phyloP scores from a whole-genome alignment of 1,140 invertebrate species.

The Megathymus violae region DNA sequence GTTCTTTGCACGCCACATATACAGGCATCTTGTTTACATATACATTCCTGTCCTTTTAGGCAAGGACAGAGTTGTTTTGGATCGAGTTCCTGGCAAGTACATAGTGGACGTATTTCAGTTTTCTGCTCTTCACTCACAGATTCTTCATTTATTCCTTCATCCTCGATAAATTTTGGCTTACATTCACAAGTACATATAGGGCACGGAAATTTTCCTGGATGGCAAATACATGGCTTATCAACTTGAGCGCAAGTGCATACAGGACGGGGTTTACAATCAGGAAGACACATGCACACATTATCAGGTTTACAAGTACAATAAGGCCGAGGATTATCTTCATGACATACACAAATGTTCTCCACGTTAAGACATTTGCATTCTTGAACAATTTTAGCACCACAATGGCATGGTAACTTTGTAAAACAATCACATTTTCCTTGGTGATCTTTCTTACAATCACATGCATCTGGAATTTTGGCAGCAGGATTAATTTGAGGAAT shows the following conservation, averaged over 20 bases:
- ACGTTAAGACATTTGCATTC: slow-evolving; percentile 58
- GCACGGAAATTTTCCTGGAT: slow-evolving; percentile 54
- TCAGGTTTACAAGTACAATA: slow-evolving; percentile 56
- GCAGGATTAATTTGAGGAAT: slow-evolving; percentile 66
- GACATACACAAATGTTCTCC: slow-evolving; percentile 65
- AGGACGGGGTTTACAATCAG: slow-evolving; percentile 51
- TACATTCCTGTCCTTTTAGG: slow-evolving; percentile 56
- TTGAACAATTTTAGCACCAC: slow-evolving; percentile 53
- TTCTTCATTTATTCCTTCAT: slow-evolving; percentile 29
- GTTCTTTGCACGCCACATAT: slow-evolving; percentile 57
- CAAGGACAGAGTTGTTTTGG: slow-evolving; percentile 54
- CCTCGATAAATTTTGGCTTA: slow-evolving; percentile 45
- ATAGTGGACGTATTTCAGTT: slow-evolving; percentile 40
- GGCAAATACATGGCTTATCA: slow-evolving; percentile 65
- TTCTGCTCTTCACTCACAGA: slow-evolving; percentile 25
- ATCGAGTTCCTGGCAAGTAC: slow-evolving; percentile 59
- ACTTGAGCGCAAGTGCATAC: slow-evolving; percentile 59
- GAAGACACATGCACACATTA: slow-evolving; percentile 60
- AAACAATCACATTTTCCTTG: slow-evolving; percentile 61
- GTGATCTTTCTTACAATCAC: slow-evolving; percentile 62
- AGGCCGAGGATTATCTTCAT: slow-evolving; percentile 46
- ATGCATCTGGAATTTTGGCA: slow-evolving; percentile 39
- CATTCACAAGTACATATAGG: slow-evolving; percentile 60
- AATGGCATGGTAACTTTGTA: slow-evolving; percentile 60
- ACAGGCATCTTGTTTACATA: slow-evolving; percentile 53